Base-by-base conservation (phyloP, 2,888 invertebrate species). In the Zygothrica quintamaculata region DNA sequence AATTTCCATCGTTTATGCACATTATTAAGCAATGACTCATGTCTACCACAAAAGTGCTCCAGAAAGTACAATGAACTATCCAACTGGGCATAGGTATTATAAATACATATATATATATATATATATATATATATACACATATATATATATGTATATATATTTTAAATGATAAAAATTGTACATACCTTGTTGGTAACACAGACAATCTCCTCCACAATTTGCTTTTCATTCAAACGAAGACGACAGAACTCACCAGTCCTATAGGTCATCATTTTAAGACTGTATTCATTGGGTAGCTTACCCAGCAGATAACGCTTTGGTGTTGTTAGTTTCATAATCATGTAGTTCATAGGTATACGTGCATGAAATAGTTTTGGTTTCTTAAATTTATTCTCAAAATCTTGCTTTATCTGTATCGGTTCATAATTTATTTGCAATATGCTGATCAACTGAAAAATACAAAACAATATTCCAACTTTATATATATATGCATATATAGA, bases 21-120 rank as follows among this genome's bases (percentile, higher is more conserved):
- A 60, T 89, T 87, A 13, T 88, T 88, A 0, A 90, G 66, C 40
- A 88, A 29, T 1, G 73, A 9, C 13, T 88, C 88, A 56, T 90
- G 90, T 8, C 74, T 75, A 8, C 89, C 89, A 7, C 85, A 74
- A 44, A 89, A 88, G 50, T 70, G 81, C 34, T 88, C 78, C 46
- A 90, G 22, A 33, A 80, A 89, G 26, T 78, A 79, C 1, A 84
- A n/a, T 0, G 44, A 18, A 1, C 15, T 57, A 1, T 15, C 0
- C 3, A 33, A 7, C 65, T 65, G 40, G 22, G 15, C 26, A 2
- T 22, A 22, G 5, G 18, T 2, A 22, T 22, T 22, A 22, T 22
- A 22, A 22, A 22, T 22, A n/a, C n/a, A n/a, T n/a, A n/a, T n/a
- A n/a, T n/a, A n/a, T n/a, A n/a, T n/a, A n/a, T n/a, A n/a, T n/a